Percentiles rank a stretch among this genome's conserved stretches.
phyloP scores from a whole-genome alignment of 1,140 invertebrate genomes.

The Zaprionus davidi region DNA sequence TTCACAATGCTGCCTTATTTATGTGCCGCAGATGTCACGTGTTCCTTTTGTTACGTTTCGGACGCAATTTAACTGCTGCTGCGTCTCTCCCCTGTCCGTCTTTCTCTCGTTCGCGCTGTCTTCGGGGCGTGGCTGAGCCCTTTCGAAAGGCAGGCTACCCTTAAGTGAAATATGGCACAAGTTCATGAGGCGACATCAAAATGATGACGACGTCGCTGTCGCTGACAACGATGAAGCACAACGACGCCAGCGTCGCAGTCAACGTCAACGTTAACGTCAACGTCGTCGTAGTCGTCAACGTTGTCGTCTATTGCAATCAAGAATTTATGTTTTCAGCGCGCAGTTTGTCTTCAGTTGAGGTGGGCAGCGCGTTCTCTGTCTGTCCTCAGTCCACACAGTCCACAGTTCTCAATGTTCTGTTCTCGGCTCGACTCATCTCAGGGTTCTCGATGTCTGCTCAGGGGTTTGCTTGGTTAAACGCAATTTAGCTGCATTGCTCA shows the following conservation, averaged over 20 bases:
- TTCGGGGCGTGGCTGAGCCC: constrained; percentile 31
- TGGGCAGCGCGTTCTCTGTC: constrained; percentile 20
- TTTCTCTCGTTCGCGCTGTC: constrained; percentile 4
- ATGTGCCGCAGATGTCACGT: constrained; percentile 77
- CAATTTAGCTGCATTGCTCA: constrained; percentile 78
- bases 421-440: not conserved
- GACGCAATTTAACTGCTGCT: constrained; percentile 63
- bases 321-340: constrained; percentile 75
- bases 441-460: constrained; percentile 20
- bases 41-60: constrained; percentile 71
- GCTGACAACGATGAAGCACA: constrained; percentile 24
- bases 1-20: constrained; percentile 71
- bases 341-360: constrained; percentile 60
- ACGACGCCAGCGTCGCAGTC: constrained; percentile 12
- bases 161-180: constrained; percentile 75
- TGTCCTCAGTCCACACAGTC: not conserved
- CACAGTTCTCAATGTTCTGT: not conserved
- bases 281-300: constrained; percentile 33
- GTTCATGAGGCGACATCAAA: constrained; percentile 77
- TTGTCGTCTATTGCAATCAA: constrained; percentile 76
- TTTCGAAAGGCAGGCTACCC: constrained; percentile 58
- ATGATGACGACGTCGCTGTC: constrained; percentile 56
- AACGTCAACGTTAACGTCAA: constrained; percentile 41
- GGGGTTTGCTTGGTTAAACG: constrained; percentile 72
- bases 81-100: not conserved